Percentiles rank a stretch among this genome's conserved stretches.
These are phyloP conservation scores for Protosalanx chinensis DNA, from an alignment of 2,797 vertebrate species.

Conservation along the genomic window DNA sequence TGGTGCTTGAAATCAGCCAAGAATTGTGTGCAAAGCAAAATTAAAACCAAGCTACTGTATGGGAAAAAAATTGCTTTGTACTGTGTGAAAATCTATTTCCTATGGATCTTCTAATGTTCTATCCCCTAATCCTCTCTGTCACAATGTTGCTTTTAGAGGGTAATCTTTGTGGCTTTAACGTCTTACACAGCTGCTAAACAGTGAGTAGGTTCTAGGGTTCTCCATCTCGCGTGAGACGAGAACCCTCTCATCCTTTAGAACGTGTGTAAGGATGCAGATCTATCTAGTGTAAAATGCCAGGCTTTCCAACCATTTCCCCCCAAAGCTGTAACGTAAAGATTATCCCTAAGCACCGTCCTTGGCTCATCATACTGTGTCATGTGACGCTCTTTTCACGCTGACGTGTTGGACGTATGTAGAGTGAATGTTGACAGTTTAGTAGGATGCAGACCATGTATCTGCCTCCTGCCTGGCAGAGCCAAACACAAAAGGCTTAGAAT, in stretches of 20 bases:
- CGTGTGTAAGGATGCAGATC: no score
- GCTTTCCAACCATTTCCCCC: not conserved
- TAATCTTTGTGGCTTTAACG: no score
- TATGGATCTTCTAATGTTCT: not conserved
- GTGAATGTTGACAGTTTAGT: slow-evolving; percentile 9
- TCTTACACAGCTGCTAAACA: no score
- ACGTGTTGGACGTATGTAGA: slow-evolving; percentile 1
- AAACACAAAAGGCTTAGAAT: slow-evolving; percentile 47
- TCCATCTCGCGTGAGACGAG: no score
- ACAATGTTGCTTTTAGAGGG: not conserved
- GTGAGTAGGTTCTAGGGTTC: no score
- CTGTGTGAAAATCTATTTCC: not conserved
- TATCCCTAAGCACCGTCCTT: not conserved
- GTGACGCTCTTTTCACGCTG: slow-evolving; percentile 8
- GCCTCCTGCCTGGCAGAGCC: not conserved
- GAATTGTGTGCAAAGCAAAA: slow-evolving; percentile 67
- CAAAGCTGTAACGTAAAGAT: no score
- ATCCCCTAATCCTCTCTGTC: not conserved
- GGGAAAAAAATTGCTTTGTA: slow-evolving; percentile 15
- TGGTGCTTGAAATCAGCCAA: slow-evolving; percentile 65
- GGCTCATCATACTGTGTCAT: slow-evolving; percentile 8
- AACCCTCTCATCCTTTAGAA: no score
- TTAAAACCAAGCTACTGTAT: slow-evolving; percentile 52
- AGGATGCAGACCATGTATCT: slow-evolving; percentile 3
- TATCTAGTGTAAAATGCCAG: no score